Conservation (phyloP, 2,888 invertebrate species). For the Erebia palarica region DNA sequence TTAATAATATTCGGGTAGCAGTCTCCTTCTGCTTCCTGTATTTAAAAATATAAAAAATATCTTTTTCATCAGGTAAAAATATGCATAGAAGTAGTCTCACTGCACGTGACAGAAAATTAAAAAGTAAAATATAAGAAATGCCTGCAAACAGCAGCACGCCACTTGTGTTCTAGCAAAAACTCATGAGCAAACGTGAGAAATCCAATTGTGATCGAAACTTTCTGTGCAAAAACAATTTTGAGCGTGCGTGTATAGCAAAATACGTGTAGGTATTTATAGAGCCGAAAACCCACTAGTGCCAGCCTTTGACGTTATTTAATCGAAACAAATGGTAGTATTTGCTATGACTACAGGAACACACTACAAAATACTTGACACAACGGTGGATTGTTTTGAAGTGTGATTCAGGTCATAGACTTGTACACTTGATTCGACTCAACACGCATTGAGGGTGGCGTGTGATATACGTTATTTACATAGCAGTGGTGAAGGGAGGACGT, state of each 20-base stretch:
- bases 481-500: background rate
- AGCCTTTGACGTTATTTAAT: background rate
- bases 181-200: conserved; percentile 34
- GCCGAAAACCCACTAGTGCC: background rate
- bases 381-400: background rate
- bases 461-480: background rate
- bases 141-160: conserved; percentile 30
- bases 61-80: background rate
- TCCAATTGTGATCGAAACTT: conserved; percentile 39
- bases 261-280: conserved; percentile 35
- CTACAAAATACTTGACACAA: background rate
- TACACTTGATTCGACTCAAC: background rate
- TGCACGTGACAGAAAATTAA: conserved; percentile 14
- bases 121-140: conserved; percentile 24
- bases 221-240: conserved; percentile 40
- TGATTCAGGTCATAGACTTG: background rate
- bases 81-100: background rate
- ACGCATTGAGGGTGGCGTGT: background rate
- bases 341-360: background rate
- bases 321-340: background rate
- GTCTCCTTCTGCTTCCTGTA: background rate
- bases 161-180: conserved; percentile 31
- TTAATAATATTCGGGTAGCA: background rate
- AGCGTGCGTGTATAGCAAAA: conserved; percentile 45
- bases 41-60: background rate